phyloP scores from a whole-genome alignment of 2,888 invertebrate genomes.

The Macrophya annulata region DNA sequence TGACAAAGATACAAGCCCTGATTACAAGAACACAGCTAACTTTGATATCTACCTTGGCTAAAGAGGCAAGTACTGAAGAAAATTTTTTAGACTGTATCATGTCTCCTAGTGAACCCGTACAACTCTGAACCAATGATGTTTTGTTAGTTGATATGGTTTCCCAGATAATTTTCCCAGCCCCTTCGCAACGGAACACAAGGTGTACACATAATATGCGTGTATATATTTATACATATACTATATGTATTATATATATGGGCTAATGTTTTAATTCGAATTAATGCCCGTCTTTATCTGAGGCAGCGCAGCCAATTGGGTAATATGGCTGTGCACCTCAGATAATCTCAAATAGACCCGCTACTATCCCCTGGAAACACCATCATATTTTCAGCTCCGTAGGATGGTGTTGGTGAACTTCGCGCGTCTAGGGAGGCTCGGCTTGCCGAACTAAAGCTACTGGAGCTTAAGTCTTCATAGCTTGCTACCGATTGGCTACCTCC shows the following conservation, averaged over 20 bases:
- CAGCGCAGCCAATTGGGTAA: constrained; percentile 75
- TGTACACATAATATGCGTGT: constrained; percentile 2
- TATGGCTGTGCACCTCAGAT: constrained; percentile 73
- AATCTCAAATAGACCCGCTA: constrained; percentile 84
- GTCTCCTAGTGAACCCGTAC: background rate
- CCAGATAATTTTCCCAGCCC: background rate
- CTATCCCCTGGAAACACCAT: constrained; percentile 91
- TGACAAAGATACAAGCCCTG: background rate
- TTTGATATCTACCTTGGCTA: background rate
- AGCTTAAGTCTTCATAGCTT: constrained; percentile 88
- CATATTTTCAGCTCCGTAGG: constrained; percentile 88
- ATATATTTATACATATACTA: constrained; percentile 9
- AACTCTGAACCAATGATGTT: background rate
- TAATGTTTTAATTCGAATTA: constrained; percentile 7
- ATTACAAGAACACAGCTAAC: background rate
- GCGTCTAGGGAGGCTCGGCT: constrained; percentile 89
- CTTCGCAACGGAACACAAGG: background rate
- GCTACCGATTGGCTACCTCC: constrained; percentile 85
- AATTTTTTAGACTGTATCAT: background rate
- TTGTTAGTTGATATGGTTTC: background rate
- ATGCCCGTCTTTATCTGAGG: constrained; percentile 69
- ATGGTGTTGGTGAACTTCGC: constrained; percentile 88
- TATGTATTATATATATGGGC: background rate
- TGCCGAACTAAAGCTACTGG: constrained; percentile 92
- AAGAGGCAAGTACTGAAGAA: background rate